A percentile compares a stretch with the other conserved stretches of the same genome.
Conservation (phyloP, 2,797 vertebrate species). For the Podarcis lilfordi region DNA sequence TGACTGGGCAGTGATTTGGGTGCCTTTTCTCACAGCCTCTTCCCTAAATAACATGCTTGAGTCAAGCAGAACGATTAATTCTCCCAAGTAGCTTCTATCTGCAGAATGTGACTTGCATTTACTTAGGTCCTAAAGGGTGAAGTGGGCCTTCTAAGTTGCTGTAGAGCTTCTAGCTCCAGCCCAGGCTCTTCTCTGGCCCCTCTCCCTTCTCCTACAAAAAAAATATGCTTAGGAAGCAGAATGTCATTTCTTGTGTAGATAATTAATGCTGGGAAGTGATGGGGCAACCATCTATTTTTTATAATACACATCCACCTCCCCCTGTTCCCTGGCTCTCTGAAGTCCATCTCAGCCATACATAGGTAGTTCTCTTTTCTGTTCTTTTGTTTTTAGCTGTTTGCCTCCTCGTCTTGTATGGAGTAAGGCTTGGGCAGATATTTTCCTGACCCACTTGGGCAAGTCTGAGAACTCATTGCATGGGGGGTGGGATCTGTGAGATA, state of each 20-base stretch:
- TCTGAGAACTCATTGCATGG: neutral
- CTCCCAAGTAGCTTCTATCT: neutral
- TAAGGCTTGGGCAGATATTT: neutral
- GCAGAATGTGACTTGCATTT: neutral
- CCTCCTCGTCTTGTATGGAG: neutral
- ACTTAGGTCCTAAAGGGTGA: neutral
- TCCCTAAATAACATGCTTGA: neutral
- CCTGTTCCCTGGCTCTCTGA: neutral
- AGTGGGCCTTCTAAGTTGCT: neutral
- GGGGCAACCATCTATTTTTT: neutral
- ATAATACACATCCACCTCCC: neutral
- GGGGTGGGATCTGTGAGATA: neutral
- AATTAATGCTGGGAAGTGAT: neutral
- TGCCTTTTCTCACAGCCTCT: neutral
- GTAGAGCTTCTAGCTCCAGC: neutral
- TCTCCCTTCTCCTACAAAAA: neutral
- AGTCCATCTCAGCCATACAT: neutral
- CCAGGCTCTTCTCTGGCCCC: neutral
- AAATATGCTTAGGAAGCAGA: neutral
- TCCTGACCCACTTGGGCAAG: neutral
- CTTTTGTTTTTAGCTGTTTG: neutral
- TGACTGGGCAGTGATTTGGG: neutral
- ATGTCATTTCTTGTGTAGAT: neutral
- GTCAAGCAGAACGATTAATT: neutral
- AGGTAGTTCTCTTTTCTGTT: neutral